Base-by-base conservation (phyloP, 2,797 vertebrate genomes). In the Paratrypauchen microcephalus region DNA sequence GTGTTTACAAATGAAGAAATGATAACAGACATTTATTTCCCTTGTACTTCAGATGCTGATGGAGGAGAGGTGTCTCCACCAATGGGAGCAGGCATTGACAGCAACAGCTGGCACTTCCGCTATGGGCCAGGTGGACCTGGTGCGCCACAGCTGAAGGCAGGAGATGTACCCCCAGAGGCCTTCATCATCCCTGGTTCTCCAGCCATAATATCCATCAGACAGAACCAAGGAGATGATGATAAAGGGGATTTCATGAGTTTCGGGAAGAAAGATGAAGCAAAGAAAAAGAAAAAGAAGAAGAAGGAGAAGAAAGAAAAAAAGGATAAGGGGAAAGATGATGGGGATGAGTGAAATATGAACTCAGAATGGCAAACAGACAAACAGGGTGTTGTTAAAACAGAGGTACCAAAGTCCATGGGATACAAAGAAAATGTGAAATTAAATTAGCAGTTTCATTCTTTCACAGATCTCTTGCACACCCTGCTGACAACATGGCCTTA, bases 41-140 rank as follows among this genome's bases (percentile, higher is more conserved):
- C 18, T 86, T 6, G 69, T 12, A 87, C 92, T 85, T 66, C 93
- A 98, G 97, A 98, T 84, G 96, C 93, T 85, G 96, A 98, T 87
- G 97, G 95, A 0, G 97, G 96, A 88, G 97, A 99, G 85, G 96
- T 99, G 82, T 98, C 97, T 72, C 96, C 97, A 69, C 97, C 97
- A 66, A 96, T 98, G 78, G 97, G 97, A 71, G 97, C 97, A 68
- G 97, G 97, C 11, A 95, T 99, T 88, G 97, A 99, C 92, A 98
- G 97, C 92, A 98, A 98, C 95, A 99, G 97, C 92, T 99, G 97
- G 97, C 97, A 97, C 92, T 99, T 97, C 94, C 97, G 96, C 80
- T 99, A 98, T 16, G 97, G 97, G 87, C 94, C 96, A 0, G 90
- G 90, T 23, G 96, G 94, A 84, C 92, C 93, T 0, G 92, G 92